phyloP scores from a whole-genome alignment of 2,113 vertebrate genomes.

The Cololabis saira region DNA sequence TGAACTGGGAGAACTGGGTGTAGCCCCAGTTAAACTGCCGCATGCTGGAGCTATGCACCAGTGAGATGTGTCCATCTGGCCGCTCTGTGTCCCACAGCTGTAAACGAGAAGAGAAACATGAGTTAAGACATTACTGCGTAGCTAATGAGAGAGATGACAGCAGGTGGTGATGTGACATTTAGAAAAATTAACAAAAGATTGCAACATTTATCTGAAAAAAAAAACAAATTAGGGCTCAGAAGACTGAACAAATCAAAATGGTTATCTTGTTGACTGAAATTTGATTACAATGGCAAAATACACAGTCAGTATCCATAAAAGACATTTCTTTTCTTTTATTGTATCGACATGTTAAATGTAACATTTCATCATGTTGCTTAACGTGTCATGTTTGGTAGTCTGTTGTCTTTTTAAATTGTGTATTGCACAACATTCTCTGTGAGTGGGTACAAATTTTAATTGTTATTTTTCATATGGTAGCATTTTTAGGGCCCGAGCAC shows the following conservation, averaged over 20 bases:
- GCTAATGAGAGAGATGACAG: too few relatives aligned
- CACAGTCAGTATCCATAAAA: neutral
- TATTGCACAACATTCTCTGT: too few relatives aligned
- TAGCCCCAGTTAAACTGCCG: slow-evolving; percentile 97
- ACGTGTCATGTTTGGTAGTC: too few relatives aligned
- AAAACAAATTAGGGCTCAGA: too few relatives aligned
- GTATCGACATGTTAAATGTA: neutral
- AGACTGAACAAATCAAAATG: neutral
- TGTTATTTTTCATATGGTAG: too few relatives aligned
- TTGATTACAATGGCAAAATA: neutral
- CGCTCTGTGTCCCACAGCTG: slow-evolving; percentile 94
- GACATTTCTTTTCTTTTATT: neutral
- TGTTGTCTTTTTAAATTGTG: too few relatives aligned
- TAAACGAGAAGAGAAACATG: neutral
- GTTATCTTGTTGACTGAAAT: neutral
- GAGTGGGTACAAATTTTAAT: too few relatives aligned
- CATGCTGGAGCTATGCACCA: slow-evolving; percentile 97
- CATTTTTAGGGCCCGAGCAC: too few relatives aligned
- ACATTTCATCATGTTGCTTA: too few relatives aligned
- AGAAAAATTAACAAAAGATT: neutral
- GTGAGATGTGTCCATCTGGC: slow-evolving; percentile 82
- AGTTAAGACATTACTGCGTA: neutral
- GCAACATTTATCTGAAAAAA: too few relatives aligned
- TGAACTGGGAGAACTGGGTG: slow-evolving; percentile 99
- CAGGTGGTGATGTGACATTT: neutral